A percentile compares a stretch with the other conserved stretches of the same genome.
These are phyloP conservation scores for Paedocypris sp. DNA, from an alignment of 2,113 vertebrate genomes.

Conservation along the genomic window DNA sequence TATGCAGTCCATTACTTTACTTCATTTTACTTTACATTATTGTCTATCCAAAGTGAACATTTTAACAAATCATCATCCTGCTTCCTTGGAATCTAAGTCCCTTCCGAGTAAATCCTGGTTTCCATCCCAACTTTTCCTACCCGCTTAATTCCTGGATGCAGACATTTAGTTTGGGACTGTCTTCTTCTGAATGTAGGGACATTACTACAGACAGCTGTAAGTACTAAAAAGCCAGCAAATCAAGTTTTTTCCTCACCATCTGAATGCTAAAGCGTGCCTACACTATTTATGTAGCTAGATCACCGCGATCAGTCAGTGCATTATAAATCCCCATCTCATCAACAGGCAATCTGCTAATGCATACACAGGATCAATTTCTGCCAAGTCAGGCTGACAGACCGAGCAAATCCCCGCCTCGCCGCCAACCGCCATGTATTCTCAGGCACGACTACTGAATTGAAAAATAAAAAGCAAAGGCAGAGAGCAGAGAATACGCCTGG, in stretches of 20 bases:
- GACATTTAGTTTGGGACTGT: not conserved
- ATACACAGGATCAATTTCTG: constrained; percentile 58
- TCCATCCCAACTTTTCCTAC: too few species aligned
- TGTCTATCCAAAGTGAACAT: too few species aligned
- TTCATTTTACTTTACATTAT: too few species aligned
- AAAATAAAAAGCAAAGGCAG: constrained; percentile 15
- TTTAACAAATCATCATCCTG: too few species aligned
- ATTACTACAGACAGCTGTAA: constrained; percentile 51
- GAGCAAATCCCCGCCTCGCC: constrained; percentile 32
- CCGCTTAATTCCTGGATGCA: too few species aligned
- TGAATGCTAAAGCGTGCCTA: constrained; percentile 34
- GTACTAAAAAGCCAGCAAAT: constrained; percentile 57
- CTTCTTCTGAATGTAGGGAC: not conserved
- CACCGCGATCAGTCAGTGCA: constrained; percentile 50
- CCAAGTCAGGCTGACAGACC: constrained; percentile 43
- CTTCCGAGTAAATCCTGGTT: too few species aligned
- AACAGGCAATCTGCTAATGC: constrained; percentile 72
- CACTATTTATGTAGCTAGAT: constrained; percentile 60
- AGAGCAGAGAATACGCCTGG: constrained; percentile 23
- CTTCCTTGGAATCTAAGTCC: too few species aligned
- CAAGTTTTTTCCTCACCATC: constrained; percentile 51
- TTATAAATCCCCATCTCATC: constrained; percentile 65
- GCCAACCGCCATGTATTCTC: not conserved
- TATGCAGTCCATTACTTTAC: too few species aligned
- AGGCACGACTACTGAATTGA: constrained; percentile 5